Percentiles rank a stretch among this genome's conserved stretches.
Evolutionary conservation across 2,797 vertebrate species (phyloP).

Genomic region (Salmo trutta): DNA sequence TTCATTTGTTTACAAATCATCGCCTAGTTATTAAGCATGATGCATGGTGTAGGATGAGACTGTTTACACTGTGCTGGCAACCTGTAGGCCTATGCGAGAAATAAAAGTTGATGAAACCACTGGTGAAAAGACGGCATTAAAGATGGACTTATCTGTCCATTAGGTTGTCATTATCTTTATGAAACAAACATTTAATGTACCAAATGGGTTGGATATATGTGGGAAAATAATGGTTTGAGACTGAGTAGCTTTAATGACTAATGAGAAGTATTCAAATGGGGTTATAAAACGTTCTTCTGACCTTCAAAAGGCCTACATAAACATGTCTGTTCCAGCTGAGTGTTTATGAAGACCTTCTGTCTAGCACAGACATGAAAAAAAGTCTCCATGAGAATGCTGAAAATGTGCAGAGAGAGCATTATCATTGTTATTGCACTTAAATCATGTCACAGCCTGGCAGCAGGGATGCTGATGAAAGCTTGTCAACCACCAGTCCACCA

Average conservation of each 20-base stretch:
- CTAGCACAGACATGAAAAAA: slow-evolving; percentile 11
- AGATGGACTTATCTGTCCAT: neutral
- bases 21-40: neutral
- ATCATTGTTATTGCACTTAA: slow-evolving; percentile 49
- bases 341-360: neutral
- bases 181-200: neutral
- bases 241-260: neutral
- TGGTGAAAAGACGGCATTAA: neutral
- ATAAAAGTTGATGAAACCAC: neutral
- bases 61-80: no score
- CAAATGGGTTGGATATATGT: neutral
- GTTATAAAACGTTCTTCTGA: neutral
- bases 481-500: slow-evolving; percentile 20
- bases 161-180: neutral
- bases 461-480: slow-evolving; percentile 42
- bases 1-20: neutral
- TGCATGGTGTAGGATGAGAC: no score
- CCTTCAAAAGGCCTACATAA: neutral
- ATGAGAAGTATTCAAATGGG: neutral
- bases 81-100: no score
- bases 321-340: neutral
- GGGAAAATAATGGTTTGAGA: neutral
- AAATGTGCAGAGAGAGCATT: slow-evolving; percentile 10
- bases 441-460: slow-evolving; percentile 48
- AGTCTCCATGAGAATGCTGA: neutral